Evolutionary conservation across 37 sponge, comb jelly and placozoan species (phyloP), one percentile per base, ranked within the genome.

Genomic region (Tethya wilhelma): DNA sequence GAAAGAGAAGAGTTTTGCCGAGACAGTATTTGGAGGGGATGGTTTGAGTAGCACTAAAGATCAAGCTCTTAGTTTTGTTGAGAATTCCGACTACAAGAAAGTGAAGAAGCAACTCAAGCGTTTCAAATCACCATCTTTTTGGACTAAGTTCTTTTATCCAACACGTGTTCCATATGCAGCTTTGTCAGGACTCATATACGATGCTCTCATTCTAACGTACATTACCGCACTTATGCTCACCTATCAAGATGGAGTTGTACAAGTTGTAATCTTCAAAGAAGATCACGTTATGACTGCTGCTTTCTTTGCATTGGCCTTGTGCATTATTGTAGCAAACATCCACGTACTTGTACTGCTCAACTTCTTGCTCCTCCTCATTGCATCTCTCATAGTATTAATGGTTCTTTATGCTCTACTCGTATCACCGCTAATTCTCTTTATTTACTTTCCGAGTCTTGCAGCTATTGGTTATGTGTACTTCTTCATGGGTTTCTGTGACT

Each of bases 1-100:
- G 22, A 67, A 83, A 42, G 67, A 26, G 22, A 36, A 49, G 2
- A 34, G 75, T n/a, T 74, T 83, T 74, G 74, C 84, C 1, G 75
- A 83, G 26, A 36, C 68, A 38, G 75, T 83, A 25, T 83, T 83
- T 34, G 38, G 44, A 36, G 45, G 64, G 0, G 67, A 73, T 33
- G 75, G 26, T 4, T 23, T 12, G 1, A 19, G 34, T 2, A 34
- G 30, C 36, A 32, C 66, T 30, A 32, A 64, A 29, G 66, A 64
- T 4, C 4, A 23, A 64, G 66, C 66, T 64, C 19, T 33, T 19
- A 31, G 32, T 33, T 5, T 64, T 23, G 34, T 31, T 19, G 66
- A 64, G 31, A 7, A 64, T 30, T 23, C 55, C 22, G 38, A 75
- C 20, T n/a, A 63, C 34, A 75, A 65, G 53, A 49, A 34, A 28